Evolutionary conservation across 2,113 vertebrate species (phyloP), one percentile per base, ranked within the genome.

Genomic region (Coryphaenoides rupestris): DNA sequence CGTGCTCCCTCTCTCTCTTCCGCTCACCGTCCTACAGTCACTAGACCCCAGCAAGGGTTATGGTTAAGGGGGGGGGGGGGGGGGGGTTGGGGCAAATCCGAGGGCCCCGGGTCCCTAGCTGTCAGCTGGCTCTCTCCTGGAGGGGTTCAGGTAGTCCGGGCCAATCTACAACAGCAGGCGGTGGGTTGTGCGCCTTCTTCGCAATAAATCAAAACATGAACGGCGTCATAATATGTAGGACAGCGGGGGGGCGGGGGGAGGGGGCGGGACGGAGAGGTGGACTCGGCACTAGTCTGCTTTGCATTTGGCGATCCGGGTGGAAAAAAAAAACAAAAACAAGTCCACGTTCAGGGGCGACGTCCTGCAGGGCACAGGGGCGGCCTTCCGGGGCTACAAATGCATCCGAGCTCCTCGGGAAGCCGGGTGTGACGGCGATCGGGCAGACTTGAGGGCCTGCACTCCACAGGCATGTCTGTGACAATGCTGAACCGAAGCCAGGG

Each of bases 131-230:
- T 40, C 28, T 66, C 73, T 71, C 65, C 71, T 64, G 67, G 56
- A n/a, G n/a, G 50, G 60, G 67, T 59, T 52, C 19, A 2, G 63
- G 50, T 63, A 55, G 21, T 21, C 10, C 22, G 70, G 76, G 65
- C 62, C 33, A 40, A 40, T 40, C 33, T n/a, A n/a, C n/a, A n/a
- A 52, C 65, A 52, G 56, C 64, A 65, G 71, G 69, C 76, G 63
- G 21, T 58, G 68, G n/a, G 19, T 61, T 63, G 74, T 69, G 75
- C n/a, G n/a, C n/a, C 63, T 72, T 74, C 58, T 49, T 63, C n/a
- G n/a, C n/a, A n/a, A n/a, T 68, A 73, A 72, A 62, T 66, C 68
- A 57, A 60, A n/a, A 78, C 84, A 85, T 89, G 71, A 80, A 85
- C 78, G 46, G 56, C 53, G n/a, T n/a, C n/a, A n/a, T n/a, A n/a